Base-by-base conservation (phyloP, 2,888 invertebrate genomes). In the Parnassius smintheus region DNA sequence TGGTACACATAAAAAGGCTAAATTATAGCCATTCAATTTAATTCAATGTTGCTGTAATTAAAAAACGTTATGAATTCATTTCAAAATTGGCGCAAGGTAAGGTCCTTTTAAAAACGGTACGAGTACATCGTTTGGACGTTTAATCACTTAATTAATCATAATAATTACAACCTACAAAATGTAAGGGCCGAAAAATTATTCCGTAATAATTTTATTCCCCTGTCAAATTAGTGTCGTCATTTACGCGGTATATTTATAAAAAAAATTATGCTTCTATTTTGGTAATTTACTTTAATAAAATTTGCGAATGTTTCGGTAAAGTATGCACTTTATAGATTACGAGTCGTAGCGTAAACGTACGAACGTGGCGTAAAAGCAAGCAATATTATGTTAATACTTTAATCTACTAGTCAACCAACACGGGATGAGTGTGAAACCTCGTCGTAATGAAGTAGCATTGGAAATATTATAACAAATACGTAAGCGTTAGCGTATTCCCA, bases 81-180 rank as follows among this genome's bases (percentile, higher is more conserved):
- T 35, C 10, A 35, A n/a, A 55, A 61, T 55, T 55, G n/a, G 44
- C 49, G 54, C 55, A 25, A 54, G 60, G 49, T 60, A 55, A 62
- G 56, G 9, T 25, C 50, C 61, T 61, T 61, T 61, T 25, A 61
- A 42, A 25, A 57, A 57, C 42, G 42, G 56, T 22, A 35, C 56
- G 61, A 52, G 46, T 11, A 41, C 41, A 35, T 48, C 13, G 58
- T 44, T 49, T 42, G 18, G 22, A 13, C 62, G 22, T 59, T 59
- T 59, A 51, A 52, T 56, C 62, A 49, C 11, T 49, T 54, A 62
- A 58, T 62, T 57, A 57, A 62, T 62, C 62, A 57, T 53, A 22
- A 57, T 44, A 57, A 62, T 62, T 53, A 53, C 53, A 22, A 53
- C 25, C 42, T 53, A 44, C 41, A 41, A 45, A 62, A 52, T 56